These are phyloP conservation scores for Oreocharis arfaki DNA, from an alignment of 2,113 vertebrate genomes.

Conservation along the genomic window DNA sequence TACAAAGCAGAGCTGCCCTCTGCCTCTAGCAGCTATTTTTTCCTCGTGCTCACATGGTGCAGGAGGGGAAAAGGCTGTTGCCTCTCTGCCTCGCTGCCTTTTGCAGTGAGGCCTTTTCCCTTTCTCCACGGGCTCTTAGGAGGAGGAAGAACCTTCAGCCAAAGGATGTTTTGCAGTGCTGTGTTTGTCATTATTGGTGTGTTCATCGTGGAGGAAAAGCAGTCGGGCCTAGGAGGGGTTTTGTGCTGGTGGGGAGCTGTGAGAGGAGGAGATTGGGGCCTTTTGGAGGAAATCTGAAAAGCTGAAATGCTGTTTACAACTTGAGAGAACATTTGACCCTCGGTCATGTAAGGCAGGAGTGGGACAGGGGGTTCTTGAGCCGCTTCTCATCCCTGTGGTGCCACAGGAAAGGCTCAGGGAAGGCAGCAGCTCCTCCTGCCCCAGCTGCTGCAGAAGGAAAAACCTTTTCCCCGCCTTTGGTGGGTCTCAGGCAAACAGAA, in stretches of 20 bases:
- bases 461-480: not conserved
- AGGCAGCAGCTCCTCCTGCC: not conserved
- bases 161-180: not conserved
- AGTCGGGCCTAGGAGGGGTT: not conserved
- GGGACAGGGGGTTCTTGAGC: not conserved
- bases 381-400: not conserved
- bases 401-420: not conserved
- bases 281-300: not conserved
- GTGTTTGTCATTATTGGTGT: not conserved
- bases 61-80: not conserved
- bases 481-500: not conserved
- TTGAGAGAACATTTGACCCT: rapidly evolving
- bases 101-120: not conserved
- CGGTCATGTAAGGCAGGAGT: rapidly evolving
- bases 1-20: conserved; percentile 53
- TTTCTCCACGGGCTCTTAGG: rapidly evolving
- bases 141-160: not conserved
- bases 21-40: conserved; percentile 53
- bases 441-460: not conserved
- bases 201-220: not conserved
- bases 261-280: not conserved
- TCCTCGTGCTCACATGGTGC: not conserved
- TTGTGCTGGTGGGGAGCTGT: not conserved
- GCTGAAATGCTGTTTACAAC: not conserved
- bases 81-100: not conserved